phyloP scores from a whole-genome alignment of 2,888 invertebrate species.

The Daptonema setosum region DNA sequence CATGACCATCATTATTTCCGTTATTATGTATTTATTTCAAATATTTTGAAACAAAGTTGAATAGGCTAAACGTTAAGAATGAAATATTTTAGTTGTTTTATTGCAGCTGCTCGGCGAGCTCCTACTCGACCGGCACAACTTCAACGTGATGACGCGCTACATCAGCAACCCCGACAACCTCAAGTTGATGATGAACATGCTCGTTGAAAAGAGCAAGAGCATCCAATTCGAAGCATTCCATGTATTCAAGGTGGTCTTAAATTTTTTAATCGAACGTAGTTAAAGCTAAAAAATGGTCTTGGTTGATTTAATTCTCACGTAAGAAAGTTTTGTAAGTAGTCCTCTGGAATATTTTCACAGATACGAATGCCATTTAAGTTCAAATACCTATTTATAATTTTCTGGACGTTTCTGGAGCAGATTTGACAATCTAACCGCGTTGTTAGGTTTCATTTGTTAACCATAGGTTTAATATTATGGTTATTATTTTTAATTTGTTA shows the following conservation, averaged over 20 bases:
- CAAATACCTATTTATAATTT: too few species aligned
- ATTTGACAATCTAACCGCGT: too few species aligned
- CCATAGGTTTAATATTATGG: neutral
- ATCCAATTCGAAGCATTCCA: constrained; percentile 99
- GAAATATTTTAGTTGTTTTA: too few species aligned
- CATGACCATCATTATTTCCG: too few species aligned
- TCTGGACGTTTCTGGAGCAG: too few species aligned
- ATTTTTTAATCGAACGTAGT: constrained; percentile 17
- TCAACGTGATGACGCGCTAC: constrained; percentile 69
- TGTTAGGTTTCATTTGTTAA: neutral
- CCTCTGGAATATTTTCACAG: too few species aligned
- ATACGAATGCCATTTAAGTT: too few species aligned
- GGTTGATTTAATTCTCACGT: neutral
- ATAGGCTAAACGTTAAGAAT: too few species aligned
- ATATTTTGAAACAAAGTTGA: too few species aligned
- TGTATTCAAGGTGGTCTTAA: constrained; percentile 98
- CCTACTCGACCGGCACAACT: constrained; percentile 92
- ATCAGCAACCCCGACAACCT: constrained; percentile 98
- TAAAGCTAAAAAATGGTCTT: neutral
- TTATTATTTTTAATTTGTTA: neutral
- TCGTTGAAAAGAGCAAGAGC: constrained; percentile 93
- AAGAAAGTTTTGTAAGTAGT: too few species aligned
- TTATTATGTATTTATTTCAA: too few species aligned
- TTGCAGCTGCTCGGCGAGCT: constrained; percentile 68
- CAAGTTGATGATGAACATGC: constrained; percentile 94